Percentiles rank a stretch among this genome's conserved stretches.
Conservation (phyloP, 2,888 invertebrate species). For the Pyrrhia umbra region DNA sequence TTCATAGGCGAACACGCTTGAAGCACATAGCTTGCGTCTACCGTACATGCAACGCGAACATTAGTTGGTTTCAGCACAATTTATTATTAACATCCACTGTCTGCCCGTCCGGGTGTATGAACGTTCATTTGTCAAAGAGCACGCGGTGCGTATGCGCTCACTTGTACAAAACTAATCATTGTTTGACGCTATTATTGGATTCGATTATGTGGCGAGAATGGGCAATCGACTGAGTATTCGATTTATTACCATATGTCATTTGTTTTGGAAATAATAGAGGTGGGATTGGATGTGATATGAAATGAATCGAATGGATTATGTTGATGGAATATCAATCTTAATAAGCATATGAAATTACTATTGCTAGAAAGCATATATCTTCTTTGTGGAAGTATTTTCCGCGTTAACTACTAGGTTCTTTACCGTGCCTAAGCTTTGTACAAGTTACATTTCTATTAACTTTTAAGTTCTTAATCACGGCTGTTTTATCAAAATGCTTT, state of each 20-base stretch:
- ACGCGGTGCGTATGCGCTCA: constrained; percentile 24
- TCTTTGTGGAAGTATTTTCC: background rate
- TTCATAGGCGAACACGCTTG: background rate
- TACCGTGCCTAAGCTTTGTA: no score
- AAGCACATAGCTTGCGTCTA: constrained; percentile 25
- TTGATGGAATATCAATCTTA: background rate
- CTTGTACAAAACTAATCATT: constrained; percentile 53
- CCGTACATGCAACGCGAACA: constrained; percentile 47
- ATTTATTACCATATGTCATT: constrained; percentile 28
- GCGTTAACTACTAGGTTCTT: background rate
- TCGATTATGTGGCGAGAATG: constrained; percentile 41
- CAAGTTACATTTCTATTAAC: no score
- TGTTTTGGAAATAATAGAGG: background rate
- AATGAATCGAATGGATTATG: background rate
- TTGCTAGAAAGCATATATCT: background rate
- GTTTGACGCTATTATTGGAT: constrained; percentile 47
- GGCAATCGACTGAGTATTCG: constrained; percentile 22
- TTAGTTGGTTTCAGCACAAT: constrained; percentile 62
- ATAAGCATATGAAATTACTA: background rate
- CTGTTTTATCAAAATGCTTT: no score
- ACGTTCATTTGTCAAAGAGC: constrained; percentile 69
- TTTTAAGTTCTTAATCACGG: no score
- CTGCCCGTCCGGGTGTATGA: constrained; percentile 63
- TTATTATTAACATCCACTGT: constrained; percentile 69
- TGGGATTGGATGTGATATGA: background rate